Evolutionary conservation across 2,113 vertebrate species (phyloP), one percentile per base, ranked within the genome.

Genomic region (Corythaixoides concolor): DNA sequence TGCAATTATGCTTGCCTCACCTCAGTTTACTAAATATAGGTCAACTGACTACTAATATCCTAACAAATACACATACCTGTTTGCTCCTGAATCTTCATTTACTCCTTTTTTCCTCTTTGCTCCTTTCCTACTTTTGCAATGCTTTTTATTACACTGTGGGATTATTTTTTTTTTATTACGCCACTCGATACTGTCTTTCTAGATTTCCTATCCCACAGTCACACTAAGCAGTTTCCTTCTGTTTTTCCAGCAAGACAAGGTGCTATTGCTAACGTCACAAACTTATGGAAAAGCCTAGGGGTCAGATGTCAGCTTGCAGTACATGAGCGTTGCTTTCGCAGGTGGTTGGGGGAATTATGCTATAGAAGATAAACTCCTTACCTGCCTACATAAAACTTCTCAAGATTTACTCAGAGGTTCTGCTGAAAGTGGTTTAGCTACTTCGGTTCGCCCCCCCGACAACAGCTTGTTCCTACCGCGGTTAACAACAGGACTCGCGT

Each of bases 291-390:
- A 33, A 69, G 35, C 39, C 23, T 5, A 3, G 1, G 6, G 21
- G 32, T 20, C 18, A 5, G 28, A 18, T 1, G 9, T 7, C 35
- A 13, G 26, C 21, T 13, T 14, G 14, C 26, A 35, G 15, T 4
- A 14, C 0, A 5, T 30, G 53, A 37, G 35, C 1, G 0, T 1
- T n/a, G 35, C 64, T 74, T 28, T 24, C 63, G 22, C 4, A 6
- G 15, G 24, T 9, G 19, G 13, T 2, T 9, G 19, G 20, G 49
- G 20, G 13, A 56, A 35, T 26, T 19, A 19, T 3, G n/a, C 22
- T 14, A 7, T 4, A 5, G 39, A 39, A 8, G 24, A 26, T 6
- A 28, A 22, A 26, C 21, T 17, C 16, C 50, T 26, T 16, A 32
- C 49, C n/a, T 12, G n/a, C 60, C 62, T 30, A 10, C 27, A 33